Evolutionary conservation across 2,797 vertebrate genomes (phyloP), one percentile per base, ranked within the genome.

Genomic region (Pyrocephalus nanus): DNA sequence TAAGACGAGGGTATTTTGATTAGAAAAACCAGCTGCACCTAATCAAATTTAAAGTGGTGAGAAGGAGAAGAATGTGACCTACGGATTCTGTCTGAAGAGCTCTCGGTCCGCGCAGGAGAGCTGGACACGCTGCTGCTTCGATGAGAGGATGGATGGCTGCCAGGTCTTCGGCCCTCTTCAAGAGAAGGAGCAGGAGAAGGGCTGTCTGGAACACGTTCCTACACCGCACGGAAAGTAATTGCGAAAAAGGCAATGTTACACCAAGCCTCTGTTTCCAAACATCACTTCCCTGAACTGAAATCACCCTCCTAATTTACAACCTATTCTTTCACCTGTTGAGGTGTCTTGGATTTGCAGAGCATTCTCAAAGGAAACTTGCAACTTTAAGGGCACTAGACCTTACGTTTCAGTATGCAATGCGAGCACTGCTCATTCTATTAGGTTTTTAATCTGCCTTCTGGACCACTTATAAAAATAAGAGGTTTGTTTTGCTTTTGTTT

Each of bases 121-220:
- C 99, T 99, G 98, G 99, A 99, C 96, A 99, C 99, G 18, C 99
- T 99, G 98, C 99, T 99, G 98, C 99, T 99, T 95, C 99, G 98
- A 93, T 99, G 99, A 40, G 99, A 99, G 20, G 99, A 99, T 3
- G 99, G 98, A 95, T 99, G 99, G 93, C 99, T 99, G 95, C 99
- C 99, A 47, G 99, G 99, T 98, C 99, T 98, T 96, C 99, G 98
- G 88, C 99, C 98, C 96, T 99, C 99, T 98, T 99, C 99, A 95
- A 99, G 97, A 88, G 99, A 99, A 34, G 99, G 99, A 51, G 98
- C 98, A 85, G 99, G 99, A 34, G 99, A 99, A 66, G 99, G 99
- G 93, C 99, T 99, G 97, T 99, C 99, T 47, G 98, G 99, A 92
- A 99, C 98, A 34, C 99, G 99, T 96, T 99, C 99, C 99, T 99